Conservation (phyloP, 2,888 invertebrate species). For the Hyposoter didymator region DNA sequence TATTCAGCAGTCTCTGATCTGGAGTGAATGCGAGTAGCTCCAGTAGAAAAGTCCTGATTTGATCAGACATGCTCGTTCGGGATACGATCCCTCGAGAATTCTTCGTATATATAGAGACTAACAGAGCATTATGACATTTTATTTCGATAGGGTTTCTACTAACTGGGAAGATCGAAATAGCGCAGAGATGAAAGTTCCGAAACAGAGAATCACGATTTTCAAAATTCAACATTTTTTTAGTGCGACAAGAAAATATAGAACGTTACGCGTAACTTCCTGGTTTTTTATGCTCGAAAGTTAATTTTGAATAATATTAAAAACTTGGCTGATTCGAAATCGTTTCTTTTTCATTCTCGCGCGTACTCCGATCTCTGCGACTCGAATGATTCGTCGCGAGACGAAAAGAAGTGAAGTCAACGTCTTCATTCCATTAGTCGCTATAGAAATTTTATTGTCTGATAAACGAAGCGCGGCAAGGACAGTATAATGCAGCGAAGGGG, state of each 20-base stretch:
- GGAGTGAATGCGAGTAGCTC: conserved; percentile 17
- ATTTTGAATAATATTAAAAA: too few species aligned
- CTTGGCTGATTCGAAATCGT: not conserved
- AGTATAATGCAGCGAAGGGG: conserved; percentile 39
- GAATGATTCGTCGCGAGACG: conserved; percentile 16
- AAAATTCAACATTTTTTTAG: not conserved
- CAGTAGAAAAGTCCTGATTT: conserved; percentile 57
- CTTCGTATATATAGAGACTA: not conserved
- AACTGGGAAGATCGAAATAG: not conserved
- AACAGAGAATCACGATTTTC: not conserved
- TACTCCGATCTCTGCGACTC: conserved; percentile 10
- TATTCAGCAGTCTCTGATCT: conserved; percentile 7
- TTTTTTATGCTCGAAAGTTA: too few species aligned
- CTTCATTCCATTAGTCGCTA: conserved; percentile 18
- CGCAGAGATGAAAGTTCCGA: not conserved
- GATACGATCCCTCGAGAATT: conserved; percentile 33
- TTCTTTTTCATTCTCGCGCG: not conserved
- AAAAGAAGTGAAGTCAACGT: conserved; percentile 20
- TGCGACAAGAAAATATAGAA: not conserved
- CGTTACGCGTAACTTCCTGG: too few species aligned
- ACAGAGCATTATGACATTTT: not conserved
- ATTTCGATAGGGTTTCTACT: not conserved
- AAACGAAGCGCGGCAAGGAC: conserved; percentile 33
- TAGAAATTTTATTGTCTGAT: conserved; percentile 32
- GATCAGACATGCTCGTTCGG: conserved; percentile 49